Conservation (phyloP, 1,140 invertebrate species). For the Eurosta solidaginis region DNA sequence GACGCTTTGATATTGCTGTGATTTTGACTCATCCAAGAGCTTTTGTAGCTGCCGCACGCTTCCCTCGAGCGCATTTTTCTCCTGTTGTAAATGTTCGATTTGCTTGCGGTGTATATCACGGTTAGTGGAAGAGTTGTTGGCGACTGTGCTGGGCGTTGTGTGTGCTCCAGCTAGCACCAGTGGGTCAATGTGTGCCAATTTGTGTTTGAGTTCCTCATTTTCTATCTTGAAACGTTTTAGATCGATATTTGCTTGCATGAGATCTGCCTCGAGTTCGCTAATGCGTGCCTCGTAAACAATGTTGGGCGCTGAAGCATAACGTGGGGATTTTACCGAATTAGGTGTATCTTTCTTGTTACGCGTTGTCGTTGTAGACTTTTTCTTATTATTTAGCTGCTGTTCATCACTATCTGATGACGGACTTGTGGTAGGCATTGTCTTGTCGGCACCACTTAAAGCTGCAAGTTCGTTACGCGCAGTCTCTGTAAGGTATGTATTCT, state of each 20-base stretch:
- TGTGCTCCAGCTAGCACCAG: constrained; percentile 33
- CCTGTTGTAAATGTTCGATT: constrained; percentile 71
- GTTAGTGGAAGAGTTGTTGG: constrained; percentile 39
- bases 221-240: constrained; percentile 72
- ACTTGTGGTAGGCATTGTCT: constrained; percentile 57
- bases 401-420: constrained; percentile 61
- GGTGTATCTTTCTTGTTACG: constrained; percentile 36
- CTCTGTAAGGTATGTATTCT: constrained; percentile 79
- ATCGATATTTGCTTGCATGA: constrained; percentile 77
- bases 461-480: constrained; percentile 64
- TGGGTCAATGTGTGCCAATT: constrained; percentile 63
- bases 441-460: constrained; percentile 31
- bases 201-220: constrained; percentile 68
- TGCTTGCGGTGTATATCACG: constrained; percentile 68
- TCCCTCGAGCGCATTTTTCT: constrained; percentile 70
- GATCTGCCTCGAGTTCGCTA: constrained; percentile 79
- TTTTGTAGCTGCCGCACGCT: constrained; percentile 71
- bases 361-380: constrained; percentile 35
- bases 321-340: constrained; percentile 41
- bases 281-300: constrained; percentile 82
- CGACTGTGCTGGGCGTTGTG: neutral
- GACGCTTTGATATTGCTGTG: constrained; percentile 69
- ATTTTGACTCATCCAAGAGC: constrained; percentile 67
- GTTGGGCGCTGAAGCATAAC: constrained; percentile 65
- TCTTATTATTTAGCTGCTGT: constrained; percentile 58